Evolutionary conservation across 2,888 invertebrate species (phyloP), one percentile per base, ranked within the genome.

Genomic region (Chalcis sispes): DNA sequence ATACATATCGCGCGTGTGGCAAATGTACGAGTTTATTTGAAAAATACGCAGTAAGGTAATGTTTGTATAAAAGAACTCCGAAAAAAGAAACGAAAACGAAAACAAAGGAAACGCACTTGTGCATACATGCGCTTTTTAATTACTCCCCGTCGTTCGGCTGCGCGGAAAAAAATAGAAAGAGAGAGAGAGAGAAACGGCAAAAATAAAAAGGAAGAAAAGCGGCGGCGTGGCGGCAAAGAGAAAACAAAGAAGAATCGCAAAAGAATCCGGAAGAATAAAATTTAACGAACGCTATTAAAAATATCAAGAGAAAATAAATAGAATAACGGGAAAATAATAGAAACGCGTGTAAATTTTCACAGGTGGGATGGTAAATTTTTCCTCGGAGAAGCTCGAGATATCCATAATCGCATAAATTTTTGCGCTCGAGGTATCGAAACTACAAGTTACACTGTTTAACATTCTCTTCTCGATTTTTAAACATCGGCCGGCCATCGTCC

Each of bases 391-490:
- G n/a, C n/a, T n/a, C n/a, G n/a, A 23, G 7, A 7, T 20, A 2
- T 20, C 52, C 25, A 5, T 32, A 32, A 15, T 13, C 36, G 58
- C 20, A 58, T 58, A 58, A 54, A 66, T 52, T 52, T 52, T 52
- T 18, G 66, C 32, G 10, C n/a, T n/a, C 27, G 59, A 59, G 46
- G 15, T 50, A 25, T 61, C 8, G 25, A 29, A 20, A 32, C 20
- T 10, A 27, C 23, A 62, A 48, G 18, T 42, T 18, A 52, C 81
- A 84, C 81, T 86, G 83, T 83, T 84, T 82, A 84, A 84, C 83
- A 83, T 84, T 83, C 81, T 82, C 80, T 65, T 65, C 80, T 81
- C 81, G 83, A 85, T 86, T 85, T 86, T 85, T 86, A 84, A 85
- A 84, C 83, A 85, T 82, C 81, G 67, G 82, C n/a, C 81, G 67